Evolutionary conservation across 2,888 invertebrate species (phyloP).

Genomic region (Eupithecia abbreviata): DNA sequence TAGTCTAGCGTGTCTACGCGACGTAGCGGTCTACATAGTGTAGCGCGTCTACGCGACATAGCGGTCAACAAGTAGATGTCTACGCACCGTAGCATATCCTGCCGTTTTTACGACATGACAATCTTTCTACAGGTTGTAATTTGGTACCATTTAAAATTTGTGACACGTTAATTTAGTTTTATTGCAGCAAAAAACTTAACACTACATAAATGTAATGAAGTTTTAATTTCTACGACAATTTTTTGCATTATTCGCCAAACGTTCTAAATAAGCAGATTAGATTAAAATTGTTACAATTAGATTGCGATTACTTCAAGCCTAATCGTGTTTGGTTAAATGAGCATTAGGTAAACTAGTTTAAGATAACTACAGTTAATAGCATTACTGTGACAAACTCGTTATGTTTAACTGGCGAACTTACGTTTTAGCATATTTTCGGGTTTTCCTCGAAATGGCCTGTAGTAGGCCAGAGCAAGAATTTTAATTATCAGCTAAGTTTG

Average conservation of each 20-base stretch:
- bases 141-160: background rate
- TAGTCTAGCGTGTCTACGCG: background rate
- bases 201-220: background rate
- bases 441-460: background rate
- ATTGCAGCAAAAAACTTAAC: background rate
- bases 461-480: background rate
- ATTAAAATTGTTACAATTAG: background rate
- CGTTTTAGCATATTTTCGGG: background rate
- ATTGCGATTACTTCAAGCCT: background rate
- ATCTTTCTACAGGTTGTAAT: too few species aligned
- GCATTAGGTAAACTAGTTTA: slow-evolving; percentile 1
- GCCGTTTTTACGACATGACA: too few species aligned
- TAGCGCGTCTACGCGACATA: background rate
- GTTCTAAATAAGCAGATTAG: slow-evolving; percentile 1
- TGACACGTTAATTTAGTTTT: background rate
- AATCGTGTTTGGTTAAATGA: slow-evolving; percentile 1
- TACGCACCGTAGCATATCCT: background rate
- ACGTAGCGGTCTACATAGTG: background rate
- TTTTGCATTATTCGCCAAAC: background rate
- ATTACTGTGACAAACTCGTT: background rate
- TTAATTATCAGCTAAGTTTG: background rate
- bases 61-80: background rate
- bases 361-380: background rate
- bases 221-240: background rate
- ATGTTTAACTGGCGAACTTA: background rate